These are phyloP conservation scores for Odontocerum albicorne DNA, from an alignment of 2,888 invertebrate species.

Conservation along the genomic window DNA sequence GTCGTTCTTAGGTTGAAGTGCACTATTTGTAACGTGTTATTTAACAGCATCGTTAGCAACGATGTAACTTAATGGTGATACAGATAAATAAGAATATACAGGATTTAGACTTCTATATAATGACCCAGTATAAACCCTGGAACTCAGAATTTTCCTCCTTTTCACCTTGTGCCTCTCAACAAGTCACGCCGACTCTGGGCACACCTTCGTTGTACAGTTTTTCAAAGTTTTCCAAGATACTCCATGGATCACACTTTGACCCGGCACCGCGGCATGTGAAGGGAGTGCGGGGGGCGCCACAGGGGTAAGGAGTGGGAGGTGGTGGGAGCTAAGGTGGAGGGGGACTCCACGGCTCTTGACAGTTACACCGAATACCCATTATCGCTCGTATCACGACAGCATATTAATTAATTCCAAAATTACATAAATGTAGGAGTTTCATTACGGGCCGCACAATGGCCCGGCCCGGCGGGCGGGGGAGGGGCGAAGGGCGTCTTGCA, in stretches of 20 bases:
- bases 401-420: constrained; percentile 38
- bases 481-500: neutral
- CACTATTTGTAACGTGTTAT: too few relatives aligned
- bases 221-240: neutral
- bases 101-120: too few relatives aligned
- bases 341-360: constrained; percentile 30
- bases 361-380: constrained; percentile 37
- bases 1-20: too few relatives aligned
- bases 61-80: too few relatives aligned
- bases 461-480: constrained; percentile 8
- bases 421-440: constrained; percentile 37
- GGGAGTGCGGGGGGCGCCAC: neutral
- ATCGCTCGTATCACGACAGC: constrained; percentile 37
- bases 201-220: neutral
- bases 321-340: neutral
- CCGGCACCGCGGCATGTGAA: neutral
- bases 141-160: too few relatives aligned
- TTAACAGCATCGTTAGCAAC: too few relatives aligned
- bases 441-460: constrained; percentile 36
- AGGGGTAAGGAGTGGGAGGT: neutral
- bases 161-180: too few relatives aligned
- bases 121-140: too few relatives aligned
- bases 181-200: too few relatives aligned
- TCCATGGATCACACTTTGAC: neutral
- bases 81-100: too few relatives aligned